These are phyloP conservation scores for Celastrina argiolus DNA, from an alignment of 2,888 invertebrate genomes.

Conservation along the genomic window DNA sequence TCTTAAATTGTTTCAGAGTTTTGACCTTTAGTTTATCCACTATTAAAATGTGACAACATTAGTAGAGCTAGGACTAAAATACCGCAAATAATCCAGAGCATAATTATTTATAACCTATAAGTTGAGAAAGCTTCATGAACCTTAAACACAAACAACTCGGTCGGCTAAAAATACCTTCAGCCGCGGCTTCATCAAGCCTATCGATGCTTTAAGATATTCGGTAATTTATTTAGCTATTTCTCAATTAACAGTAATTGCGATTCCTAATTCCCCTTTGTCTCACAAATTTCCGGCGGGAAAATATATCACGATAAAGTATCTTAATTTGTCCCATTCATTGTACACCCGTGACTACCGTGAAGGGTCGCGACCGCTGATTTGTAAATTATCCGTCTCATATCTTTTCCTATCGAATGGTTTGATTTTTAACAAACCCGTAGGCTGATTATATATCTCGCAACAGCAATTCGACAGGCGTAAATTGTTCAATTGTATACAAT, in stretches of 20 bases:
- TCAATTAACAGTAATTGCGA: constrained; percentile 17
- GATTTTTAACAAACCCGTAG: too few relatives aligned
- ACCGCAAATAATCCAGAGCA: too few relatives aligned
- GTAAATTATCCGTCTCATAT: constrained; percentile 54
- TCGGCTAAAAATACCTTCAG: not conserved
- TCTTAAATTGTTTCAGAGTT: too few relatives aligned
- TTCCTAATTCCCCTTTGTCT: constrained; percentile 22
- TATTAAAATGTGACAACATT: too few relatives aligned
- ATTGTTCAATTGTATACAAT: too few relatives aligned
- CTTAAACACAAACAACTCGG: not conserved
- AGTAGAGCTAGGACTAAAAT: too few relatives aligned
- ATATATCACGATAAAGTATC: constrained; percentile 35
- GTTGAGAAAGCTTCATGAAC: not conserved
- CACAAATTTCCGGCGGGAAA: constrained; percentile 35
- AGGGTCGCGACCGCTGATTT: constrained; percentile 42
- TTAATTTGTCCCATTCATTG: constrained; percentile 43
- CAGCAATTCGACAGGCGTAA: too few relatives aligned
- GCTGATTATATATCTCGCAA: too few relatives aligned
- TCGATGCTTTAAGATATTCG: not conserved
- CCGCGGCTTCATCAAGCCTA: not conserved
- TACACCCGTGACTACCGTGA: constrained; percentile 42
- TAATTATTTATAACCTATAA: not conserved
- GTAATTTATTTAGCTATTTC: constrained; percentile 10
- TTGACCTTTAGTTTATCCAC: too few relatives aligned
- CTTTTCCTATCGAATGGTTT: constrained; percentile 49